These are phyloP conservation scores for Telmatherina bonti DNA, from an alignment of 2,797 vertebrate genomes.

Conservation along the genomic window DNA sequence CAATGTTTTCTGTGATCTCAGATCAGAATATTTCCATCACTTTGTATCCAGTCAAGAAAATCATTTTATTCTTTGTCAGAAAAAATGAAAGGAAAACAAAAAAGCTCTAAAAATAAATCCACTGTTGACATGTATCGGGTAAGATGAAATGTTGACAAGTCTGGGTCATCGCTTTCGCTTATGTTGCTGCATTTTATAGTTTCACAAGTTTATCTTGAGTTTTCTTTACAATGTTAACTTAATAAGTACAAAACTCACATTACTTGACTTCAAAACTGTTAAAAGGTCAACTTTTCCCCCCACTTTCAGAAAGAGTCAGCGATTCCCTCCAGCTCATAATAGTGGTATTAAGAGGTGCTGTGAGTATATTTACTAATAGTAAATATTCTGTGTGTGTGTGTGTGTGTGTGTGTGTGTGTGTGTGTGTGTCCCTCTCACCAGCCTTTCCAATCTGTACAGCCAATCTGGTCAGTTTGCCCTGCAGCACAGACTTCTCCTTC, in stretches of 20 bases:
- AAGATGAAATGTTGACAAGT: background rate
- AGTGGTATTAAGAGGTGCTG: background rate
- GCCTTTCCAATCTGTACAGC: slow-evolving; percentile 97
- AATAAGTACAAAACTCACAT: background rate
- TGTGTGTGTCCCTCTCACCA: slow-evolving; percentile 78
- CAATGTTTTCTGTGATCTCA: background rate
- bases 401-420: background rate
- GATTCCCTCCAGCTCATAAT: background rate
- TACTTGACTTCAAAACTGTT: no score
- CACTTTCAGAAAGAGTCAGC: background rate
- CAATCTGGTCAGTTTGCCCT: slow-evolving; percentile 95
- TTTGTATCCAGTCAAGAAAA: background rate
- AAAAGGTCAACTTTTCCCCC: no score
- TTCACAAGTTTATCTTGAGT: background rate
- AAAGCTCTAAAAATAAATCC: background rate
- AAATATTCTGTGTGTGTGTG: no score
- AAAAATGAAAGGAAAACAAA: no score
- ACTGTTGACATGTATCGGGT: background rate
- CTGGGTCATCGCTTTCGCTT: no score
- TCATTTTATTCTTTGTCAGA: background rate
- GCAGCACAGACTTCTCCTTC: slow-evolving; percentile 98
- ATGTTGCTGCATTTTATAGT: background rate
- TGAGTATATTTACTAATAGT: background rate
- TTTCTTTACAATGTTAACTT: background rate
- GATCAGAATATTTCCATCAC: background rate